These are phyloP conservation scores for Cryptotis parvus DNA, from an alignment of 2,113 vertebrate genomes.

Conservation along the genomic window DNA sequence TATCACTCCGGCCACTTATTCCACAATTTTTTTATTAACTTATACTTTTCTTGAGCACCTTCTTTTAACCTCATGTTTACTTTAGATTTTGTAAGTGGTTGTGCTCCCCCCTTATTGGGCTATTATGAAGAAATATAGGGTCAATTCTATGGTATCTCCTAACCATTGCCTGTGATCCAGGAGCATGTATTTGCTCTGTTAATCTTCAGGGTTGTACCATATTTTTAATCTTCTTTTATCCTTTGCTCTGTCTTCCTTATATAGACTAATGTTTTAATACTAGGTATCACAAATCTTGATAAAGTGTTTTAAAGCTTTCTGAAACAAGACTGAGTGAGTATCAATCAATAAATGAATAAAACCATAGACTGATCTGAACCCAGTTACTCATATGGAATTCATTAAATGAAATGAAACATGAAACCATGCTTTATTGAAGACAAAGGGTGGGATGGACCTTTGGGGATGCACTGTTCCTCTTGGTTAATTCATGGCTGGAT, in stretches of 20 bases:
- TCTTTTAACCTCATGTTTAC: too few relatives aligned
- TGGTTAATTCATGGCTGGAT: neutral
- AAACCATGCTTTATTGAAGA: too few relatives aligned
- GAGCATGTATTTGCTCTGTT: too few relatives aligned
- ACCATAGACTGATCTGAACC: neutral
- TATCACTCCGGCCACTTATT: too few relatives aligned
- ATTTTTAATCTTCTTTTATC: neutral
- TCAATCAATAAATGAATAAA: slow-evolving; percentile 9
- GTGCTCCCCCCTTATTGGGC: too few relatives aligned
- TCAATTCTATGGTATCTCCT: too few relatives aligned
- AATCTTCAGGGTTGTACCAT: neutral
- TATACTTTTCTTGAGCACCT: too few relatives aligned
- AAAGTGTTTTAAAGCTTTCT: neutral
- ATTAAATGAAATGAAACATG: neutral
- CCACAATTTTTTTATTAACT: too few relatives aligned
- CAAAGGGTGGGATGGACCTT: neutral
- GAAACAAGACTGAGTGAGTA: neutral
- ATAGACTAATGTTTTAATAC: neutral
- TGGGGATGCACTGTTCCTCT: neutral
- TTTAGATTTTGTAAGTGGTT: too few relatives aligned
- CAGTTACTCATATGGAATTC: neutral
- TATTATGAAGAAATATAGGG: too few relatives aligned
- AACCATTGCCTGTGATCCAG: too few relatives aligned
- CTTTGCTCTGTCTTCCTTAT: neutral
- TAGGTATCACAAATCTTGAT: neutral